phyloP scores from a whole-genome alignment of 2,888 invertebrate species.

The Esperia sulphurella region DNA sequence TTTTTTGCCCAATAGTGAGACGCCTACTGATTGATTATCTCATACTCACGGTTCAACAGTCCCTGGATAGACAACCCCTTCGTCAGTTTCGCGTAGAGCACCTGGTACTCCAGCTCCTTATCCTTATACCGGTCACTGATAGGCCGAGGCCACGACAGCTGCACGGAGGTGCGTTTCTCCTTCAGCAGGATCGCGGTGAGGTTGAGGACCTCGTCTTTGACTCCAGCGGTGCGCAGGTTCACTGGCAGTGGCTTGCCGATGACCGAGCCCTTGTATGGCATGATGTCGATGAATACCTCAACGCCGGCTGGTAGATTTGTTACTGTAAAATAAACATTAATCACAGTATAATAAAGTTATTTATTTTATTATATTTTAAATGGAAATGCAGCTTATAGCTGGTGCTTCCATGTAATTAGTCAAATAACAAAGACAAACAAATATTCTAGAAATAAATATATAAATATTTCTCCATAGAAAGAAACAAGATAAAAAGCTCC shows the following conservation, averaged over 20 bases:
- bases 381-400: too few species aligned
- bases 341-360: too few species aligned
- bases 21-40: too few species aligned
- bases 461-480: too few species aligned
- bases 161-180: constrained; percentile 80
- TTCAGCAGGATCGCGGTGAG: constrained; percentile 72
- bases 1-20: too few species aligned
- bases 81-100: constrained; percentile 82
- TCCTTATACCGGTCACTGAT: constrained; percentile 69
- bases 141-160: constrained; percentile 83
- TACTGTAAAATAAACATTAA: too few species aligned
- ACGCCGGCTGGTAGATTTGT: constrained; percentile 76
- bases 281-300: constrained; percentile 76
- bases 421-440: too few species aligned
- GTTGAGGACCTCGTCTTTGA: constrained; percentile 69
- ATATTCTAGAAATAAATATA: too few species aligned
- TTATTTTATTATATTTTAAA: too few species aligned
- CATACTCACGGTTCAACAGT: constrained; percentile 6
- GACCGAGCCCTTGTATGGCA: constrained; percentile 79
- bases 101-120: constrained; percentile 79
- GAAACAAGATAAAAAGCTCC: too few species aligned
- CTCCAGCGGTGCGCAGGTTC: constrained; percentile 67
- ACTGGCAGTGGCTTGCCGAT: constrained; percentile 75
- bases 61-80: constrained; percentile 56
- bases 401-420: too few species aligned